phyloP scores from a whole-genome alignment of 1,140 invertebrate species.

The Heliconius hewitsoni region DNA sequence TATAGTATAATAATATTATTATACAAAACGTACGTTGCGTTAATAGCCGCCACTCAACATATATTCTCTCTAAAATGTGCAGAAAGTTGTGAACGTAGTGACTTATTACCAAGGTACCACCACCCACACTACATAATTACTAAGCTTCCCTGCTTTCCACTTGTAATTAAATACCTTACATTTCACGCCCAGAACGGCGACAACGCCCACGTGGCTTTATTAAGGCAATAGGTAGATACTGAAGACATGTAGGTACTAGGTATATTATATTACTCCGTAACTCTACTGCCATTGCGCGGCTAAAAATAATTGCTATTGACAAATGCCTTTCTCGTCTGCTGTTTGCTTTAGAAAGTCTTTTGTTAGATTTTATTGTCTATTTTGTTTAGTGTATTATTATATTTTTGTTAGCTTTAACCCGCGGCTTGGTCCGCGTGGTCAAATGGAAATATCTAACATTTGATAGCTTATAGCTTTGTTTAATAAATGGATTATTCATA shows the following conservation, averaged over 20 bases:
- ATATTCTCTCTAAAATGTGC: no score
- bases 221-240: constrained; percentile 14
- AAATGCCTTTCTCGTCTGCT: constrained; percentile 6
- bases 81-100: not conserved
- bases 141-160: constrained; percentile 18
- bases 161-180: not conserved
- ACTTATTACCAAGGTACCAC: not conserved
- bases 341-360: constrained; percentile 16
- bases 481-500: no score
- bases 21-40: no score
- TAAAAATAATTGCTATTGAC: constrained; percentile 12
- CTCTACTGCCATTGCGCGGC: not conserved
- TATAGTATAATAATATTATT: no score
- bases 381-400: not conserved
- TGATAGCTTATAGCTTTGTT: no score
- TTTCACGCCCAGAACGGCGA: not conserved
- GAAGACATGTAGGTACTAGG: not conserved
- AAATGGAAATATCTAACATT: no score
- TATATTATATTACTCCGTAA: not conserved
- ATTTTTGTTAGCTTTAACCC: not conserved
- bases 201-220: constrained; percentile 13
- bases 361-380: not conserved
- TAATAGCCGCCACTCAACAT: no score
- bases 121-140: not conserved
- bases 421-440: no score